Conservation (phyloP, 2,113 vertebrate species). For the Uria aalge region DNA sequence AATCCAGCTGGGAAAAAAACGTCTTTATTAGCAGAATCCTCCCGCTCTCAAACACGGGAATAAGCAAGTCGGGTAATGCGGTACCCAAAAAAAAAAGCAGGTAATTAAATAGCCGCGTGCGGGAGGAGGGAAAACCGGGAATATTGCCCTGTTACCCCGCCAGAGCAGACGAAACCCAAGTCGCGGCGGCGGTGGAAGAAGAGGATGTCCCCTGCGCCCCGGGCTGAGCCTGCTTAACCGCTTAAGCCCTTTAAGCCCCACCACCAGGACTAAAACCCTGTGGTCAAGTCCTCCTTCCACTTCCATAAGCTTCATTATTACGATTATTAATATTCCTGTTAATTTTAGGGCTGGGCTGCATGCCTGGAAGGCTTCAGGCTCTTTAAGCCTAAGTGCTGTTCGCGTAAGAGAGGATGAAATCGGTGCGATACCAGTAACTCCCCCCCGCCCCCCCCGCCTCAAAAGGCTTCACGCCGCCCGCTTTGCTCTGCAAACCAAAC, state of each 20-base stretch:
- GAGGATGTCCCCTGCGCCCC: background rate
- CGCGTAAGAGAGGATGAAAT: background rate
- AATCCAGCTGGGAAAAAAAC: background rate
- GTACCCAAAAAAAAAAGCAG: background rate
- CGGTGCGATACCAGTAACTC: background rate
- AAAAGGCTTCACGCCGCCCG: fast-evolving
- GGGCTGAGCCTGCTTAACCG: slow-evolving; percentile 15
- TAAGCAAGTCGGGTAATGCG: fast-evolving
- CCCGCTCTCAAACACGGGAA: background rate
- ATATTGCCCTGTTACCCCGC: background rate
- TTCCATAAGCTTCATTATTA: background rate
- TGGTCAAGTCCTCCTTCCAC: background rate
- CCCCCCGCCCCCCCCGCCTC: fast-evolving
- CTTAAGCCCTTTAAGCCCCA: slow-evolving; percentile 15
- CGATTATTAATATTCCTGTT: slow-evolving; percentile 19
- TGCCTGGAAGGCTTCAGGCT: background rate
- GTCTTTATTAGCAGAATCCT: background rate
- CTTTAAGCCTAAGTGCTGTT: background rate
- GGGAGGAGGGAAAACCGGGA: fast-evolving
- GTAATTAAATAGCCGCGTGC: fast-evolving
- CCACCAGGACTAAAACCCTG: background rate
- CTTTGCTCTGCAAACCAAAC: background rate
- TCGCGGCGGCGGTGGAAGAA: background rate
- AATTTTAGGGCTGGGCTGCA: background rate
- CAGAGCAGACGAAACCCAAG: background rate